Conservation (phyloP, 2,797 vertebrate genomes). For the Crax fasciolata region DNA sequence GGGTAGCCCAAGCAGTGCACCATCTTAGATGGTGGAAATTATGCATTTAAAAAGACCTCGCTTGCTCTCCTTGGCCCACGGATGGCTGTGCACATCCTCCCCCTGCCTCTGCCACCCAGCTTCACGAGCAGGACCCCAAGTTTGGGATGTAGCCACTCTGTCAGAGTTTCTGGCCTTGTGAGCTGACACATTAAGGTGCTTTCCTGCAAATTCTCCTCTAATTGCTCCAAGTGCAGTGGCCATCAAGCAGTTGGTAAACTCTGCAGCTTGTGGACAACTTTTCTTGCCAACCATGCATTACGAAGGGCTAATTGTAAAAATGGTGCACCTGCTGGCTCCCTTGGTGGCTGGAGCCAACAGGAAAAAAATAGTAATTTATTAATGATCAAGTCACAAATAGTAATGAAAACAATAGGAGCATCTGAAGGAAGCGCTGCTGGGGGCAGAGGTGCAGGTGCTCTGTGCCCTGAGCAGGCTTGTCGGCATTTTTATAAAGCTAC, state of each 20-base stretch:
- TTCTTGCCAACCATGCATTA: constrained; percentile 83
- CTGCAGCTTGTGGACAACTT: constrained; percentile 77
- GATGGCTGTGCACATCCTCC: not conserved
- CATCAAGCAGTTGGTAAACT: constrained; percentile 65
- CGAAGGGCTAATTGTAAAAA: constrained; percentile 84
- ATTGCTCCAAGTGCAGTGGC: constrained; percentile 62
- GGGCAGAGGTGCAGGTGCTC: constrained; percentile 78
- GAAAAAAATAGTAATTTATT: constrained; percentile 78
- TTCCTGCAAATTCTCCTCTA: constrained; percentile 68
- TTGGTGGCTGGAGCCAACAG: constrained; percentile 77
- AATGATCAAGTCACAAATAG: constrained; percentile 84
- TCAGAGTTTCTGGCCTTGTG: not conserved
- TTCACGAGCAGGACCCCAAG: not conserved
- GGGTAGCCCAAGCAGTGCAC: not conserved
- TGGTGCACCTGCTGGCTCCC: constrained; percentile 84
- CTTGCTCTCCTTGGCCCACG: not conserved
- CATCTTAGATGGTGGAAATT: accelerated
- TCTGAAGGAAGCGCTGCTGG: constrained; percentile 77
- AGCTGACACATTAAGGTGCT: constrained; percentile 18
- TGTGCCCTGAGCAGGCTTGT: constrained; percentile 75
- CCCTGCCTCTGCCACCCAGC: not conserved
- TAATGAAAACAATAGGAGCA: constrained; percentile 80
- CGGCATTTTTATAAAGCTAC: constrained; percentile 80
- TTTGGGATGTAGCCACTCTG: not conserved
- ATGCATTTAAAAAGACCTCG: not conserved